Evolutionary conservation across 1,140 invertebrate species (phyloP).

Genomic region (Mamestra configurata): DNA sequence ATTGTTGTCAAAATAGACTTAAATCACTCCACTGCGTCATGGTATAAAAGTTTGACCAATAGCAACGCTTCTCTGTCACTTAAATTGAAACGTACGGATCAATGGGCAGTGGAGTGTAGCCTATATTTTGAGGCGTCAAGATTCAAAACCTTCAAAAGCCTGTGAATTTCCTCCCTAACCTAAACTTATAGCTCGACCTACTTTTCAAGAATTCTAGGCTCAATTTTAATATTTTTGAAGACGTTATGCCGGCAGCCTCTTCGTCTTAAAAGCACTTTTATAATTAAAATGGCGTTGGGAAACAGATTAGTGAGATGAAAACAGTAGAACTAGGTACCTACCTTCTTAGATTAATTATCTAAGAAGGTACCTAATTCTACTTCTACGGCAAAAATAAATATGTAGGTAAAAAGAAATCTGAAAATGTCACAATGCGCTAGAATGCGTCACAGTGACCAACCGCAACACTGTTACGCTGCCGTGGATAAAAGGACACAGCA

Average conservation of each 20-base stretch:
- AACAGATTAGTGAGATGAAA: constrained; percentile 10
- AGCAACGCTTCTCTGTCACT: not conserved
- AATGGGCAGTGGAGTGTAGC: not conserved
- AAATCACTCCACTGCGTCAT: not conserved
- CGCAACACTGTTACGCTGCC: too few relatives aligned
- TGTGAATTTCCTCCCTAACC: constrained; percentile 28
- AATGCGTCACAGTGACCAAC: too few relatives aligned
- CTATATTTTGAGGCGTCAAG: not conserved
- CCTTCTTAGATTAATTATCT: too few relatives aligned
- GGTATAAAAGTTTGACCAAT: not conserved
- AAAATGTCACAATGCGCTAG: too few relatives aligned
- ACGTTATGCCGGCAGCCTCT: not conserved
- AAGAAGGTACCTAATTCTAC: too few relatives aligned
- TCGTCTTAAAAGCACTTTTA: constrained; percentile 10
- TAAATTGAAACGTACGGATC: not conserved
- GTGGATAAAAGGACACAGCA: too few relatives aligned
- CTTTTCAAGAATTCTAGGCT: constrained; percentile 41
- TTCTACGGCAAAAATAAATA: too few relatives aligned
- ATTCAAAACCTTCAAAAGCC: constrained; percentile 32
- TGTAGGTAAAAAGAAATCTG: too few relatives aligned
- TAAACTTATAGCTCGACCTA: constrained; percentile 33
- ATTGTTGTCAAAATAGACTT: too few relatives aligned
- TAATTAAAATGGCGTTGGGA: constrained; percentile 11
- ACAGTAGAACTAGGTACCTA: too few relatives aligned
- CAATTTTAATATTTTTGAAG: constrained; percentile 26